Base-by-base conservation (phyloP, 2,113 vertebrate species). In the Cacatua alba region DNA sequence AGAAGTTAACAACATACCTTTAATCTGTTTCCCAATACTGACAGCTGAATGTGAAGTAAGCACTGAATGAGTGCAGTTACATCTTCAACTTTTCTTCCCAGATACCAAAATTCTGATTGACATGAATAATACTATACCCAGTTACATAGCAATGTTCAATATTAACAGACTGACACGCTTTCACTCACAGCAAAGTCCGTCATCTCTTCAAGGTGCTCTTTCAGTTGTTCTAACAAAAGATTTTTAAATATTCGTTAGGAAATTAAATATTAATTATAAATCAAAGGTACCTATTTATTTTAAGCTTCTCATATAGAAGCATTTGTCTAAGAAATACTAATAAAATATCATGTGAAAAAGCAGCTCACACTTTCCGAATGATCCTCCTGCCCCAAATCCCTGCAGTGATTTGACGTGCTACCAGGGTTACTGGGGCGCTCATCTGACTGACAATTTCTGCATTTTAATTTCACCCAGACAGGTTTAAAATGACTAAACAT, bases 381-480 rank as follows among this genome's bases (percentile, higher is more conserved):
- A 80, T 86, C 48, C 52, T 85, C 44, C 16, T 67, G 67, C n/a
- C 70, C 33, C 82, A 89, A 89, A 49, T 6, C 21, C 26, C 44
- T 76, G 48, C 49, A 90, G 59, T 74, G 67, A 87, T 72, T 59
- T 84, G 25, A 83, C 26, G 72, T 17, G 65, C 26, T 71, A 44
- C 37, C 13, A 79, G n/a, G 65, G 31, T 71, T 81, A 74, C 12
- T 20, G 37, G 29, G 72, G 68, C 0, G 3, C 31, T 48, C 57
- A 63, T 48, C 17, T 94, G 57, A 87, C 81, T 70, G 44, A 88
- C 43, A 90, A 82, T 92, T 91, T 82, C 46, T 77, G 51, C 33
- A 78, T 95, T 92, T 77, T 95, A 79, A 95, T 79, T 82, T 89
- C 35, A 68, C 82, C 93, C 19, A 21, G 35, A 94, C 86, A 79